These are phyloP conservation scores for Geopemphigus sp. DNA, from an alignment of 1,140 invertebrate species.

Conservation along the genomic window DNA sequence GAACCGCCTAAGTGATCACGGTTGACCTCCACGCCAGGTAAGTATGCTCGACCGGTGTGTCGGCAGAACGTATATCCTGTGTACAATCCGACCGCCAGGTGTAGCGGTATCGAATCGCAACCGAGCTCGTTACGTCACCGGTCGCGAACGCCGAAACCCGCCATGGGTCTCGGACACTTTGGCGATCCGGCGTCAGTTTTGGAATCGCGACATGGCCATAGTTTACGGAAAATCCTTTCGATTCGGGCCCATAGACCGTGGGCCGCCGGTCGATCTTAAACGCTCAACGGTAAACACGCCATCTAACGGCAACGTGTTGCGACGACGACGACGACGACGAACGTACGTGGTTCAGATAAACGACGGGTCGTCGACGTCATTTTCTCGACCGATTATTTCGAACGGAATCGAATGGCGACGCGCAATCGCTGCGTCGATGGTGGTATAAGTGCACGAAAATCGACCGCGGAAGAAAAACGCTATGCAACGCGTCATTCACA, in stretches of 20 bases:
- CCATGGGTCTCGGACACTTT: rapidly evolving
- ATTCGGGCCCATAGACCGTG: rapidly evolving
- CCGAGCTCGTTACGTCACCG: no score
- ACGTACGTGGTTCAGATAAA: no score
- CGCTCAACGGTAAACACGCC: not conserved
- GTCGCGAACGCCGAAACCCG: not conserved
- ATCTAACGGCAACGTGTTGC: not conserved
- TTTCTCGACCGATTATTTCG: no score
- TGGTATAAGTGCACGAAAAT: no score
- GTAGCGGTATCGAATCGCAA: not conserved
- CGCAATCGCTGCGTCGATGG: no score
- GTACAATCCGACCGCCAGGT: rapidly evolving
- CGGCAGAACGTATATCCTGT: not conserved
- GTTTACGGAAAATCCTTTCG: rapidly evolving
- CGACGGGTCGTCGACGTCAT: no score
- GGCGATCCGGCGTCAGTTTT: rapidly evolving
- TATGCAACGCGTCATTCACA: no score
- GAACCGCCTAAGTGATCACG: constrained; percentile 68
- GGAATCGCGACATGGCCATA: not conserved
- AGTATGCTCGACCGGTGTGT: constrained; percentile 56
- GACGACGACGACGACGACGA: not conserved
- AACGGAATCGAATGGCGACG: no score
- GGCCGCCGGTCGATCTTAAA: not conserved
- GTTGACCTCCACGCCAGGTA: constrained; percentile 67
- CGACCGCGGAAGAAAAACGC: no score